Evolutionary conservation across 2,797 vertebrate species (phyloP), one percentile per base, ranked within the genome.

Genomic region (Myotis planiceps): DNA sequence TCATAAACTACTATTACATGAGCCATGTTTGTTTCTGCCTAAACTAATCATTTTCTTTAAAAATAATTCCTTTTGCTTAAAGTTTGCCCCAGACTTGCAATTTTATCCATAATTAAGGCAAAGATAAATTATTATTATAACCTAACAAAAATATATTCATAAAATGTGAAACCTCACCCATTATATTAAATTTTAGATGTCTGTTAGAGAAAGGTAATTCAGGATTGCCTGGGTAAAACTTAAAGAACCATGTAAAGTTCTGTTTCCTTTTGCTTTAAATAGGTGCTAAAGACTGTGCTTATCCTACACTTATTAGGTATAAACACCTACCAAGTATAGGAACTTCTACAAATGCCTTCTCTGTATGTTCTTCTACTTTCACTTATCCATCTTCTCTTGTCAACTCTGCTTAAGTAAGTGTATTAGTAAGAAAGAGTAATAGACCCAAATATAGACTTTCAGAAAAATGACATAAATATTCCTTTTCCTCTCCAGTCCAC

Each of bases 1-100:
- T 90, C 78, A 88, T 32, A 74, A 95, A 97, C 65, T 68, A 92
- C 76, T 66, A 89, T 39, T 76, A 68, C 27, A 82, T 49, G 79
- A 86, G 63, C 60, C 86, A 68, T 27, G 75, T 66, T 88, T 95
- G 45, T 87, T 89, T 51, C 76, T 95, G 81, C 87, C 76, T 90
- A 55, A 88, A 25, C 19, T 79, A 58, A 89, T 92, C 51, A 95
- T 80, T 94, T 94, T 92, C 53, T 87, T 87, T 60, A 27, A 84
- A 96, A 93, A 69, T 55, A 66, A 66, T 53, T 85, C 21, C 39
- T 95, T 88, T 89, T 66, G 74, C 71, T 83, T 76, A 79, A 29
- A 32, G n/a, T 86, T 85, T 93, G 49, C 12, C 39, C 49, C 34
- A 96, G 63, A 83, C 29, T 84, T 87, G 37, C 65, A 95, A 63